Percentiles rank a stretch among this genome's conserved stretches.
Conservation (phyloP, 2,888 invertebrate species). For the Lagria hirta region DNA sequence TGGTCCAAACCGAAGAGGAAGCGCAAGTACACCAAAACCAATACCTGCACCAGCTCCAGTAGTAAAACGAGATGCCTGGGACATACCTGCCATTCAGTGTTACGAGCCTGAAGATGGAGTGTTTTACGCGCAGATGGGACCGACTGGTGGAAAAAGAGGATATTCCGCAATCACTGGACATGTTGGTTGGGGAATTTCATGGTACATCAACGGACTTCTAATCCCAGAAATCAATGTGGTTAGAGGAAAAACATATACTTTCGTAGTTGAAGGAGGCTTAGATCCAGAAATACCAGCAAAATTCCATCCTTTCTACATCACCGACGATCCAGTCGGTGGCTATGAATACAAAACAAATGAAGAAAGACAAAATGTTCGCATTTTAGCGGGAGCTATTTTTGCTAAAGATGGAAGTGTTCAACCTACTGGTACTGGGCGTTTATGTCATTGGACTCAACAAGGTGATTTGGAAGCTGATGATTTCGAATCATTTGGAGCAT, state of each 20-base stretch:
- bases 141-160: slow-evolving; percentile 86
- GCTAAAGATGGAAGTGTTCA: slow-evolving; percentile 67
- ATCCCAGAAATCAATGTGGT: slow-evolving; percentile 91
- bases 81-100: slow-evolving; percentile 86
- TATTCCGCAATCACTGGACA: slow-evolving; percentile 89
- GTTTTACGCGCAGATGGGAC: slow-evolving; percentile 91
- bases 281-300: slow-evolving; percentile 77
- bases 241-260: slow-evolving; percentile 82
- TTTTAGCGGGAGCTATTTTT: slow-evolving; percentile 79
- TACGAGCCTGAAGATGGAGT: slow-evolving; percentile 88
- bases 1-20: slow-evolving; percentile 7
- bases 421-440: slow-evolving; percentile 79
- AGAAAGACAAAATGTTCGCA: slow-evolving; percentile 76
- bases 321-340: slow-evolving; percentile 89
- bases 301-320: slow-evolving; percentile 92
- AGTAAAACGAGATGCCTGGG: slow-evolving; percentile 69
- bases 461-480: slow-evolving; percentile 76
- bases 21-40: slow-evolving; percentile 39
- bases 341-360: slow-evolving; percentile 80
- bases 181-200: slow-evolving; percentile 91
- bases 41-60: slow-evolving; percentile 66
- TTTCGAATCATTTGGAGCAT: slow-evolving; percentile 85
- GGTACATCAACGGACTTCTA: slow-evolving; percentile 91
- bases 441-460: slow-evolving; percentile 87
- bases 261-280: slow-evolving; percentile 83